Percentiles rank a stretch among this genome's conserved stretches.
These are phyloP conservation scores for Bombus sylvicola DNA, from an alignment of 1,140 invertebrate species.

Conservation along the genomic window DNA sequence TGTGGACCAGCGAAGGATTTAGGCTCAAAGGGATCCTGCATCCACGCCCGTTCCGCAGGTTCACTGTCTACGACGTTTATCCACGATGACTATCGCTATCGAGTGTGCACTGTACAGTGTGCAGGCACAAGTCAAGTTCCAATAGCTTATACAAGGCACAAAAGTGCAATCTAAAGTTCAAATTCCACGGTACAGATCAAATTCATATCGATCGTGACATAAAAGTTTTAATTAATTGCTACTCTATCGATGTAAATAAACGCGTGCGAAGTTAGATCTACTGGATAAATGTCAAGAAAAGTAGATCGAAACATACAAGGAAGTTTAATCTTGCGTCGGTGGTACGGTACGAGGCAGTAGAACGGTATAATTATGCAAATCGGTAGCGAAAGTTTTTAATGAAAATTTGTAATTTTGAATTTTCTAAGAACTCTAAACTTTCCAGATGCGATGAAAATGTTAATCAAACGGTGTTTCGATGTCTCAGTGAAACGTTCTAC, in stretches of 20 bases:
- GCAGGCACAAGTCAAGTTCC: no score
- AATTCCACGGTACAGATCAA: no score
- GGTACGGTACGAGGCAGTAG: neutral
- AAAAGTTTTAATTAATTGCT: neutral
- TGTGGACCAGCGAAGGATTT: no score
- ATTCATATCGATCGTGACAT: no score
- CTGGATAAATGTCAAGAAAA: neutral
- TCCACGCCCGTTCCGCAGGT: no score
- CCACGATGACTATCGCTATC: no score
- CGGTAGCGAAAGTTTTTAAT: conserved; percentile 74
- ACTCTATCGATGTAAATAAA: neutral
- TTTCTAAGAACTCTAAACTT: conserved; percentile 63
- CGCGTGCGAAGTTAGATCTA: neutral
- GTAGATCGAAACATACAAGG: neutral
- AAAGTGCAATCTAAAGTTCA: no score
- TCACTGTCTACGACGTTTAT: no score
- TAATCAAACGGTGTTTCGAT: conserved; percentile 67
- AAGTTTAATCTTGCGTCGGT: conserved; percentile 11
- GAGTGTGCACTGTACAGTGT: no score
- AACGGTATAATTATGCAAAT: conserved; percentile 69
- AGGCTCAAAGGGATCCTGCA: no score
- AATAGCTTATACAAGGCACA: no score
- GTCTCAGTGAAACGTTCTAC: conserved; percentile 5
- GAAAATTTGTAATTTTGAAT: conserved; percentile 77
- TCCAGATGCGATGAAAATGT: conserved; percentile 71